phyloP scores from a whole-genome alignment of 1,140 invertebrate species.

The Aricia agestis region DNA sequence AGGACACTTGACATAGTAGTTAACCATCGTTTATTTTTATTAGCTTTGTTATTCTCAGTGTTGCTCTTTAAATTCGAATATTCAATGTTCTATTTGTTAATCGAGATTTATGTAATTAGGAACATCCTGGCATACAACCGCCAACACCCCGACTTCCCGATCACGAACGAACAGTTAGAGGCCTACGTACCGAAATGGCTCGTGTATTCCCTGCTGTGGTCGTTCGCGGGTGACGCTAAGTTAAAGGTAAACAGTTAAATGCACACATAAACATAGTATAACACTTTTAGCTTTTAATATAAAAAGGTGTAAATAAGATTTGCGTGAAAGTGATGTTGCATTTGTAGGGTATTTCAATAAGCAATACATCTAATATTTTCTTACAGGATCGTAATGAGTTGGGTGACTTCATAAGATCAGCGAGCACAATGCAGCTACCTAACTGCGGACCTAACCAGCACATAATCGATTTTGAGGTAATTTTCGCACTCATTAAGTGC shows the following conservation, averaged over 20 bases:
- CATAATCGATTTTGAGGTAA: constrained; percentile 98
- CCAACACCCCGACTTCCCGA: constrained; percentile 94
- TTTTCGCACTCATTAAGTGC: neutral
- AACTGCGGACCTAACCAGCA: constrained; percentile 84
- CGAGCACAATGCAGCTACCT: constrained; percentile 95
- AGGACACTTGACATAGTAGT: too few species aligned
- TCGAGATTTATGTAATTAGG: constrained; percentile 56
- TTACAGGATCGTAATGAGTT: constrained; percentile 84
- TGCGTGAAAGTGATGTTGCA: too few species aligned
- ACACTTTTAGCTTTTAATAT: too few species aligned
- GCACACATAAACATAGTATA: too few species aligned
- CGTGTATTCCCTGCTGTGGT: constrained; percentile 96
- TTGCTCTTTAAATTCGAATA: too few species aligned
- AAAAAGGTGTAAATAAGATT: too few species aligned
- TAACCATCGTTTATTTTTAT: too few species aligned
- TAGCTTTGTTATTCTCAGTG: too few species aligned
- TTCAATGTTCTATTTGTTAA: neutral
- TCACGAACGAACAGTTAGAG: constrained; percentile 94
- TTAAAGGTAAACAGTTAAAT: constrained; percentile 83
- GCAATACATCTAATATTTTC: constrained; percentile 1
- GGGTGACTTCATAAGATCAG: constrained; percentile 96
- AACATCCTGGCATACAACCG: constrained; percentile 97
- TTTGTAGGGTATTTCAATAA: too few species aligned
- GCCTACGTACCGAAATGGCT: constrained; percentile 95
- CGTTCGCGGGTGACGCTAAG: constrained; percentile 98